Evolutionary conservation across 92 coral and sea anemone genomes (phyloP).

Genomic region (Isaurus tuberculatus): DNA sequence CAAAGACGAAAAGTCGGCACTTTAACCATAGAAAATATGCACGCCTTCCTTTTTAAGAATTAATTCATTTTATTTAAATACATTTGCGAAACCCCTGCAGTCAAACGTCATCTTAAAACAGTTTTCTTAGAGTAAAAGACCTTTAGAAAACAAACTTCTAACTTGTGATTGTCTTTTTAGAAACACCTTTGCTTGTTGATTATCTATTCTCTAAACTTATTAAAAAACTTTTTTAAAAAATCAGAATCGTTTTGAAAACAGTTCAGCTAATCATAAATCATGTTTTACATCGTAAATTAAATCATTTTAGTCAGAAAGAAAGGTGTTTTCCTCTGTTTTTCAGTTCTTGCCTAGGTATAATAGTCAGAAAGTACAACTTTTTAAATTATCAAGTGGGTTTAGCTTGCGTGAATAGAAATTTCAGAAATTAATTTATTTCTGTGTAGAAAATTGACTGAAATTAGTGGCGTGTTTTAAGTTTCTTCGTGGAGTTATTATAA

Average conservation of each 20-base stretch:
- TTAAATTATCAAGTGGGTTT: no score
- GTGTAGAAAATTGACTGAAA: no score
- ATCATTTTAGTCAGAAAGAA: no score
- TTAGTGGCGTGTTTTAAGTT: no score
- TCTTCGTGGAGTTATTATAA: no score
- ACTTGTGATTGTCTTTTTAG: neutral
- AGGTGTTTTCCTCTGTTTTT: no score
- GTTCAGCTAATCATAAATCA: neutral
- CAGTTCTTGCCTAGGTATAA: no score
- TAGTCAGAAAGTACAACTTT: no score
- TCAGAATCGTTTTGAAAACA: neutral
- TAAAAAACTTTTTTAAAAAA: neutral
- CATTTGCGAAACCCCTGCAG: neutral
- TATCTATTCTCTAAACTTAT: neutral
- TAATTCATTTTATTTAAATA: neutral
- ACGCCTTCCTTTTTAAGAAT: neutral
- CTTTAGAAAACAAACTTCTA: neutral
- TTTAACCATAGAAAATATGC: neutral
- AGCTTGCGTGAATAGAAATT: no score
- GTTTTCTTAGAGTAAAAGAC: neutral
- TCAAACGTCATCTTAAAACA: neutral
- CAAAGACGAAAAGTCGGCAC: slow-evolving; percentile 22
- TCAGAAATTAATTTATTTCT: no score
- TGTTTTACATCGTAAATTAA: no score
- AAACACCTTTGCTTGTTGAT: neutral